Conservation (phyloP, 2,888 invertebrate species). For the Drosophila buzzatii region DNA sequence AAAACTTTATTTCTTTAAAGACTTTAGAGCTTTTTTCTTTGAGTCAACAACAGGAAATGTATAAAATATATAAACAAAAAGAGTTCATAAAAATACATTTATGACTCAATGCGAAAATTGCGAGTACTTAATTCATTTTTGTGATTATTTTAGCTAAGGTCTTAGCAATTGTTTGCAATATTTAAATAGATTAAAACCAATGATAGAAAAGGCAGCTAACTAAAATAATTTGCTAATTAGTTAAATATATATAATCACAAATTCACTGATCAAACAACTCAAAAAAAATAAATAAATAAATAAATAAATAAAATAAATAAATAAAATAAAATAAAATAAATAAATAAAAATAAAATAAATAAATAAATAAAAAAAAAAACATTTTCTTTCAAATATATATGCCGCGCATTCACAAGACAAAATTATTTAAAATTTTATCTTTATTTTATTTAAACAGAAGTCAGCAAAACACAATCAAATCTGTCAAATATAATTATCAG, state of each 20-base stretch:
- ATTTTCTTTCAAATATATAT: no score
- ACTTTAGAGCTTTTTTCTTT: conserved; percentile 5
- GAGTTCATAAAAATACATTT: not conserved
- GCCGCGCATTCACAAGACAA: no score
- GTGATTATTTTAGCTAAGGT: conserved; percentile 3
- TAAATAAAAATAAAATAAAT: no score
- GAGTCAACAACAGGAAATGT: conserved; percentile 42
- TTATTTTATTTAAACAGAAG: not conserved
- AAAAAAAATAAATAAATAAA: no score
- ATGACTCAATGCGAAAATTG: conserved; percentile 22
- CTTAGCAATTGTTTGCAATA: conserved; percentile 2
- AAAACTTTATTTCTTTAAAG: conserved; percentile 24
- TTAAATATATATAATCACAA: not conserved
- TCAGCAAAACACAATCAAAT: not conserved
- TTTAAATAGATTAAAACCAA: not conserved
- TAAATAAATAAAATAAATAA: no score
- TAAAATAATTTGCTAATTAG: not conserved
- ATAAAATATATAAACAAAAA: conserved; percentile 25
- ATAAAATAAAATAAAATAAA: no score
- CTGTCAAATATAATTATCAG: not conserved
- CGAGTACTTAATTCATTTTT: not conserved
- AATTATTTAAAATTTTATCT: no score
- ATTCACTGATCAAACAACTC: not conserved
- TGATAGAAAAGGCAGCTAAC: not conserved
- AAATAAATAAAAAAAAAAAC: no score